A percentile compares a stretch with the other conserved stretches of the same genome.
These are phyloP conservation scores for Heliconius ethilla DNA, from an alignment of 2,888 invertebrate species.

Conservation along the genomic window DNA sequence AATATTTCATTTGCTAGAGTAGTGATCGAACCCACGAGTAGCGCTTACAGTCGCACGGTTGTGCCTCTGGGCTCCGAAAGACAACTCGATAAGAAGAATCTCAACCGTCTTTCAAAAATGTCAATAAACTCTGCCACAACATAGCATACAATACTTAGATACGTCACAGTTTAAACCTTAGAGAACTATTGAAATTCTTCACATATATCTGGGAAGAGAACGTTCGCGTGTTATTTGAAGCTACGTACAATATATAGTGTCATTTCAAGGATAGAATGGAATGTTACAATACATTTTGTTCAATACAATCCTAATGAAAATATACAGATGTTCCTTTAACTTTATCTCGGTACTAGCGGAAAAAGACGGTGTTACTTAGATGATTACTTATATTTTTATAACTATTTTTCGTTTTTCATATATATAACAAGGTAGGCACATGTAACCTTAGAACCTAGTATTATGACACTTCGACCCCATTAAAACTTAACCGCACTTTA, in stretches of 20 bases:
- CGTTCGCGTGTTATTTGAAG: background rate
- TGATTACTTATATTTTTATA: too few species aligned
- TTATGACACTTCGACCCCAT: too few species aligned
- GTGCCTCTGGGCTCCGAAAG: too few species aligned
- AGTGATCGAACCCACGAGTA: too few species aligned
- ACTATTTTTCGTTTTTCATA: background rate
- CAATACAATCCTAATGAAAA: background rate
- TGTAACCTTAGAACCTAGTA: too few species aligned
- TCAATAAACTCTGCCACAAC: background rate
- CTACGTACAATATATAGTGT: background rate
- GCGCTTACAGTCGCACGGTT: too few species aligned
- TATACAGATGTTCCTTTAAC: background rate
- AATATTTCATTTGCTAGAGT: too few species aligned
- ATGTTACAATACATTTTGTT: slow-evolving; percentile 1
- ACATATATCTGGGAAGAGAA: background rate
- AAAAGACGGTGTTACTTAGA: too few species aligned
- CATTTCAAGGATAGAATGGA: background rate
- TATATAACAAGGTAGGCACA: too few species aligned
- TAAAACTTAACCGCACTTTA: too few species aligned
- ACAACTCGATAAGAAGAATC: too few species aligned
- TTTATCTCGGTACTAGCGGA: too few species aligned
- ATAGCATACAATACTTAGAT: background rate
- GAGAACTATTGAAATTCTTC: background rate
- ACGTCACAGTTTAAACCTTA: background rate
- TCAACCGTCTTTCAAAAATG: background rate